phyloP scores from a whole-genome alignment of 2,888 invertebrate species.

The Andricus quercusramuli region DNA sequence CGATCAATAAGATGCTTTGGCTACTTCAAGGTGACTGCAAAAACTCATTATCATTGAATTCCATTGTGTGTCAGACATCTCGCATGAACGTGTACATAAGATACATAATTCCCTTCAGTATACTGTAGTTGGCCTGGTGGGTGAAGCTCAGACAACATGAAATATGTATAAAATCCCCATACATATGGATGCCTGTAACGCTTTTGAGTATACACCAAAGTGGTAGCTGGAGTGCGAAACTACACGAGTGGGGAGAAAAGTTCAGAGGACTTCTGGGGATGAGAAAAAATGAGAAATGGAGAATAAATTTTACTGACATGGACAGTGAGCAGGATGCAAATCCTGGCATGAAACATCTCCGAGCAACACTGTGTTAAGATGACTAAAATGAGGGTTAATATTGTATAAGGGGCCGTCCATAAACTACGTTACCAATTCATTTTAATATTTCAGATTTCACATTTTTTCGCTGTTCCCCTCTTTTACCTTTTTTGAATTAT shows the following conservation, averaged over 20 bases:
- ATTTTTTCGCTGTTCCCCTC: too few relatives aligned
- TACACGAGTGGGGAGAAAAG: neutral
- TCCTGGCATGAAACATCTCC: neutral
- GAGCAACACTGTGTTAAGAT: neutral
- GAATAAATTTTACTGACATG: conserved; percentile 9
- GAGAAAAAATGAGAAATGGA: neutral
- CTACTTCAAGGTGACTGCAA: neutral
- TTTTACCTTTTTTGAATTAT: too few relatives aligned
- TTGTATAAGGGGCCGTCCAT: neutral
- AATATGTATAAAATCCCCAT: conserved; percentile 36
- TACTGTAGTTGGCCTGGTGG: neutral
- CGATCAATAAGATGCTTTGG: neutral
- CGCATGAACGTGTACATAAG: neutral
- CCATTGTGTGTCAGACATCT: neutral
- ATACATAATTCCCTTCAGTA: neutral
- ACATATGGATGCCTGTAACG: conserved; percentile 17
- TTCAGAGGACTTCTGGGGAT: neutral
- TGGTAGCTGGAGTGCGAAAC: neutral
- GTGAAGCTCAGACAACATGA: neutral
- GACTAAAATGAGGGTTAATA: neutral
- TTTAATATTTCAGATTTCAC: too few relatives aligned
- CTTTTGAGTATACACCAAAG: neutral
- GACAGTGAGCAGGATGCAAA: conserved; percentile 12
- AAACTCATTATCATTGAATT: neutral
- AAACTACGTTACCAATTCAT: too few relatives aligned